Evolutionary conservation across 92 coral and sea anemone species (phyloP), one percentile per base, ranked within the genome.

Genomic region (Blastomussa wellsi): DNA sequence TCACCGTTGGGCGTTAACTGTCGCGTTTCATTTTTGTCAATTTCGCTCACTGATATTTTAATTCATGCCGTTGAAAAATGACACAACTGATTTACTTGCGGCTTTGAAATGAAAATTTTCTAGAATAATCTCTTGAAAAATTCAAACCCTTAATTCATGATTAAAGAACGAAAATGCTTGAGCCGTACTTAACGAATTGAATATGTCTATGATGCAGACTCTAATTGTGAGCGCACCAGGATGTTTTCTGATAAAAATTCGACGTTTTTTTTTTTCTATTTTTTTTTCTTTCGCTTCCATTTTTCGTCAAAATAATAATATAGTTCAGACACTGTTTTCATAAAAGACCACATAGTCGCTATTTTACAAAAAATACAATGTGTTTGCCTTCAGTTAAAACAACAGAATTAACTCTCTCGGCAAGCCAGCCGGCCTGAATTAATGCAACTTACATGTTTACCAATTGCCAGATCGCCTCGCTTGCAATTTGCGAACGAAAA

Each of bases 391-490:
- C n/a, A n/a, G n/a, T n/a, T 70, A 70, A 70, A 36, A 70, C 48
- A 70, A 70, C 75, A 70, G 48, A 37, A 70, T 70, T 4, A 70
- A 70, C 75, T 16, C 28, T 68, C 42, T n/a, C 19, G 2, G 44
- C 75, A 11, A 36, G 74, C 9, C 53, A 8, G 26, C 78, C 14
- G 78, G 53, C 71, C 26, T 70, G 72, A 71, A 74, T 49, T 48
- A 48, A 36, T 71, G 66, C 36, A 52, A 53, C 67, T 26, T 26
- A 28, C 12, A 53, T 70, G 28, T 82, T 82, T 82, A 64, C 86
- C 77, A 71, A 81, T 69, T 5, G 38, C n/a, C 28, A 42, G 22
- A n/a, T n/a, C 60, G 4, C 26, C 60, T 76, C 32, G 65, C 53
- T 42, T 49, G 78, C 65, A 52, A 28, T 69, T 69, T 12, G 67